phyloP scores from a whole-genome alignment of 2,113 vertebrate genomes.

The Paracanthobrama guichenoti region DNA sequence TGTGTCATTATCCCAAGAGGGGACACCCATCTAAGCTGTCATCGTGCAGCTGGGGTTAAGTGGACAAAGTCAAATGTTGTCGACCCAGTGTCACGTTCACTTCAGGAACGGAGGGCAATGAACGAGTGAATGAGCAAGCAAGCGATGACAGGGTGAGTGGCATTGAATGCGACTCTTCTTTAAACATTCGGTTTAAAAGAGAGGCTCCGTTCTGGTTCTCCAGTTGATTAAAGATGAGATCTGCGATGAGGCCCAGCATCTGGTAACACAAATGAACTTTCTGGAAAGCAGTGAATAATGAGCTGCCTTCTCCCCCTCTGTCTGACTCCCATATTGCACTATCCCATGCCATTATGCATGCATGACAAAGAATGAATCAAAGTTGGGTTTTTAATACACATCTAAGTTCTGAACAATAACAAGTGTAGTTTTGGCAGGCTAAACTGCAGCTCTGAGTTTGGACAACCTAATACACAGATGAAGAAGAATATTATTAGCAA shows the following conservation, averaged over 20 bases:
- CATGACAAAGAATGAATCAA: constrained; percentile 17
- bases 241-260: constrained; percentile 26
- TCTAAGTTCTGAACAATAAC: neutral
- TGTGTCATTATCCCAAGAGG: constrained; percentile 34
- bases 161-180: constrained; percentile 19
- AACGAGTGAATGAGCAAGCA: neutral
- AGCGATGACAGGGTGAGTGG: constrained; percentile 15
- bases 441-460: neutral
- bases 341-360: neutral
- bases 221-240: constrained; percentile 33
- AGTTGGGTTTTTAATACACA: constrained; percentile 3
- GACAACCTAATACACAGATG: neutral
- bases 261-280: constrained; percentile 32
- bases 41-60: neutral
- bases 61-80: neutral
- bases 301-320: constrained; percentile 10
- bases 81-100: neutral
- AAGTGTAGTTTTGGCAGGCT: neutral
- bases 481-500: neutral
- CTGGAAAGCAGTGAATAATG: neutral
- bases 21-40: constrained; percentile 9
- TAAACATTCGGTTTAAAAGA: constrained; percentile 25
- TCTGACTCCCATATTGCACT: neutral
- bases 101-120: neutral
- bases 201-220: constrained; percentile 9